These are phyloP conservation scores for Silurus asotus DNA, from an alignment of 2,113 vertebrate genomes.

Conservation along the genomic window DNA sequence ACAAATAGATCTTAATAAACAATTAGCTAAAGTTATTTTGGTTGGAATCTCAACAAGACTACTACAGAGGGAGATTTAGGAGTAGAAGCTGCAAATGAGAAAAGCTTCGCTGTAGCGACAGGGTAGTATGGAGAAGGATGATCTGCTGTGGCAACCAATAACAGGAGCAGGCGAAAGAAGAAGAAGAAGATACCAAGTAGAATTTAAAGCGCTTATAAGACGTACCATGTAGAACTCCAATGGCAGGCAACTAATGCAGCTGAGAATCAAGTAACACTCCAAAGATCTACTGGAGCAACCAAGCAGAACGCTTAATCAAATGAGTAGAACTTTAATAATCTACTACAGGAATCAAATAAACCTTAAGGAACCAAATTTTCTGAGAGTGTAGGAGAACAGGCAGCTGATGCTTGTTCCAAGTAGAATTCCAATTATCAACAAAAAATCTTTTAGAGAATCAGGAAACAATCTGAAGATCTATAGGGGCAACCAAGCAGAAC, in stretches of 20 bases:
- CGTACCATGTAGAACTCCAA: too few species aligned
- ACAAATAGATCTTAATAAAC: slow-evolving; percentile 69
- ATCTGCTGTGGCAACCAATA: too few species aligned
- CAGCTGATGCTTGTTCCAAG: too few species aligned
- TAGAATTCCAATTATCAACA: background rate
- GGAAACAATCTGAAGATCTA: background rate
- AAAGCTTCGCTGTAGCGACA: background rate
- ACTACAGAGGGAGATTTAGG: slow-evolving; percentile 55
- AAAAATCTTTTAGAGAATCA: background rate
- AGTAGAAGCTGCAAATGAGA: slow-evolving; percentile 40
- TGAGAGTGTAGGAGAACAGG: too few species aligned
- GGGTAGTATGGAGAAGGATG: too few species aligned
- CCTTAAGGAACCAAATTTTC: too few species aligned
- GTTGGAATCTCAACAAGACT: slow-evolving; percentile 58
- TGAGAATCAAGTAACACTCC: background rate
- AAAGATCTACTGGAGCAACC: background rate
- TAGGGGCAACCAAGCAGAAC: background rate
- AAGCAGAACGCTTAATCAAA: too few species aligned
- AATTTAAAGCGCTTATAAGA: too few species aligned
- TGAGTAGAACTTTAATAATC: background rate
- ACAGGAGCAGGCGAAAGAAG: too few species aligned
- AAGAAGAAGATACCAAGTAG: too few species aligned
- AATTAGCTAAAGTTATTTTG: slow-evolving; percentile 67
- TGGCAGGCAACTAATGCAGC: too few species aligned
- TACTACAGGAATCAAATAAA: background rate